phyloP scores from a whole-genome alignment of 2,797 vertebrate species.

The Yasuhikotakia modesta region DNA sequence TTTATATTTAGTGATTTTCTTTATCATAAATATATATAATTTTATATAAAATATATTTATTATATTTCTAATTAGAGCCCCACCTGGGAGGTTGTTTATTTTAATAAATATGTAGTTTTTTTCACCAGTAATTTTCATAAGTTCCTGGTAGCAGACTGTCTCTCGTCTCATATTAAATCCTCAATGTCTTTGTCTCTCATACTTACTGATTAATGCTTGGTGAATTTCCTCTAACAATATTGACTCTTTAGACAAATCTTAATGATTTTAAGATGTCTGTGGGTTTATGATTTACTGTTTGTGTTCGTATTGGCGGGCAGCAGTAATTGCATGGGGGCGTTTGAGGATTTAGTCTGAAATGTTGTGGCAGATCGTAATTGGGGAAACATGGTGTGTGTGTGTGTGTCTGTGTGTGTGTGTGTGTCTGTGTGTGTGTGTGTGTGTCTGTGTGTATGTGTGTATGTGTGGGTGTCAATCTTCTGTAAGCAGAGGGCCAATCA shows the following conservation, averaged over 20 bases:
- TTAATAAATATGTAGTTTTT: background rate
- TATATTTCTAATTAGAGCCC: too few species aligned
- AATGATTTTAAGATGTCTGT: constrained; percentile 18
- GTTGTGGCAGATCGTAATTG: constrained; percentile 54
- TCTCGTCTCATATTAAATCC: background rate
- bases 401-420: background rate
- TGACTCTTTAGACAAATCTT: constrained; percentile 7
- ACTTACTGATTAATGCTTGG: constrained; percentile 12
- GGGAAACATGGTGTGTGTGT: constrained; percentile 42
- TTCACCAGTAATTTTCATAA: background rate
- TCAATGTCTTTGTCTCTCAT: background rate
- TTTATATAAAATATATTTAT: too few species aligned
- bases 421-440: background rate
- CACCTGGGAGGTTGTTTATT: too few species aligned
- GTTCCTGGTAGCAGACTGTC: background rate
- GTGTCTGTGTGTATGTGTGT: too few species aligned
- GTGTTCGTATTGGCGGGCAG: constrained; percentile 40
- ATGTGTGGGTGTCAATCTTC: background rate
- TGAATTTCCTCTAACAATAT: constrained; percentile 22
- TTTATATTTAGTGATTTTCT: background rate
- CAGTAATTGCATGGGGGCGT: constrained; percentile 53
- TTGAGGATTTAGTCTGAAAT: constrained; percentile 45
- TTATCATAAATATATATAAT: too few species aligned
- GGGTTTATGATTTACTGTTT: constrained; percentile 31
- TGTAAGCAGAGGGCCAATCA: background rate